Conservation (phyloP, 53 echinoderm and acorn worm genomes). For the Pentamera pediparva region DNA sequence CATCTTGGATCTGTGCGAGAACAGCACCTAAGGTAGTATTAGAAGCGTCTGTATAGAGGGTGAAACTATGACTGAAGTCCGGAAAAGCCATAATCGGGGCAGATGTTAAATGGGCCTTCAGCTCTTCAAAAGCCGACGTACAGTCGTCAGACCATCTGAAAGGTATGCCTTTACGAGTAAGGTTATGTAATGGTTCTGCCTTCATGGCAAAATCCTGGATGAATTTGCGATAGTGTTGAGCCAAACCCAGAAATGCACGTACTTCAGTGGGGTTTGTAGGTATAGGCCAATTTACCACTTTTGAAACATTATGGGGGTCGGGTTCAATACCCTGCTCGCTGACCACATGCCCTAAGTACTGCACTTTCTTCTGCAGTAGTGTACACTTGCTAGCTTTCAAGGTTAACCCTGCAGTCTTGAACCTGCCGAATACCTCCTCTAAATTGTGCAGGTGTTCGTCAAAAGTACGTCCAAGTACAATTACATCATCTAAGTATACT, state of each 20-base stretch:
- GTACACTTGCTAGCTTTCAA: background rate
- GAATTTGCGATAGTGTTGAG: background rate
- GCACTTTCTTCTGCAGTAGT: background rate
- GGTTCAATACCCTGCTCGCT: background rate
- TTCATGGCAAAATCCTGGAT: background rate
- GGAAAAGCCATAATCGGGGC: conserved; percentile 67
- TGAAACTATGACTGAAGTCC: conserved; percentile 23
- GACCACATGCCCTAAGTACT: background rate
- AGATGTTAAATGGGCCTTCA: conserved; percentile 8
- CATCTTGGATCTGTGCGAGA: conserved; percentile 21
- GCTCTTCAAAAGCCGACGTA: conserved; percentile 19
- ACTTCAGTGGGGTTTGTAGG: background rate
- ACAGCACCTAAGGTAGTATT: conserved; percentile 43
- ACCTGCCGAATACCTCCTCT: background rate
- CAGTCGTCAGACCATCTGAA: conserved; percentile 35
- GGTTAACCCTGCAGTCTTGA: background rate
- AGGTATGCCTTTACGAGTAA: conserved; percentile 9
- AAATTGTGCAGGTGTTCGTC: background rate
- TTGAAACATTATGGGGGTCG: background rate
- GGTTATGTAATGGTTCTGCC: background rate
- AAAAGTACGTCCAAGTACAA: background rate
- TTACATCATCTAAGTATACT: conserved; percentile 1
- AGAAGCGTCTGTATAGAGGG: conserved; percentile 52
- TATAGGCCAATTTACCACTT: background rate
- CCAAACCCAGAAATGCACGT: background rate